Evolutionary conservation across 2,797 vertebrate species (phyloP).

Genomic region (Sitta carolinensis): DNA sequence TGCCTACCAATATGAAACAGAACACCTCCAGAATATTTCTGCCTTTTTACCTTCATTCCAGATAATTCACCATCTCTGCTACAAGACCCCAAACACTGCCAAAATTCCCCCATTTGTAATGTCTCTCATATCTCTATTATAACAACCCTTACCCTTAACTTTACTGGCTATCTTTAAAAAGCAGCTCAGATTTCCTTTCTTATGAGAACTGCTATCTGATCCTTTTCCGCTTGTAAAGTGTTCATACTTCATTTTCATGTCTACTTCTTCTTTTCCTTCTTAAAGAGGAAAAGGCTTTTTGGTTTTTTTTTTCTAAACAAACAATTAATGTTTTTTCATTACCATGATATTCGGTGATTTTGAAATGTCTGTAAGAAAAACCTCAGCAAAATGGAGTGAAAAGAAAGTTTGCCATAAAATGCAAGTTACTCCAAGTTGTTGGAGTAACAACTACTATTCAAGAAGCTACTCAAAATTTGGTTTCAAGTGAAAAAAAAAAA

Average conservation of each 20-base stretch:
- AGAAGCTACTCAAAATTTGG: not conserved
- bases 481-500: not conserved
- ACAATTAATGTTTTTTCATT: not conserved
- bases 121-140: not conserved
- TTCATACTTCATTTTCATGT: not conserved
- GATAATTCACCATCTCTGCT: not conserved
- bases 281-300: not conserved
- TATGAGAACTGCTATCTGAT: constrained; percentile 32
- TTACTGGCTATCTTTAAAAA: constrained; percentile 39
- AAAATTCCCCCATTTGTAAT: constrained; percentile 4
- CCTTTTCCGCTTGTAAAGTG: constrained; percentile 29
- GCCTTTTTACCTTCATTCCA: not conserved
- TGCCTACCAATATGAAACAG: not conserved
- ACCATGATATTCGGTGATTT: not conserved
- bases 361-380: not conserved
- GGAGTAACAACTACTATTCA: not conserved
- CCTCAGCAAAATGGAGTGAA: not conserved
- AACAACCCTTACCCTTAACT: constrained; percentile 29
- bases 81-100: not conserved
- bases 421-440: not conserved
- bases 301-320: not conserved
- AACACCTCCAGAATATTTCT: not conserved
- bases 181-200: constrained; percentile 41
- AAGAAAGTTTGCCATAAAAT: not conserved
- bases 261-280: not conserved